Evolutionary conservation across 2,113 vertebrate genomes (phyloP).

Genomic region (Muscicapa adusta): DNA sequence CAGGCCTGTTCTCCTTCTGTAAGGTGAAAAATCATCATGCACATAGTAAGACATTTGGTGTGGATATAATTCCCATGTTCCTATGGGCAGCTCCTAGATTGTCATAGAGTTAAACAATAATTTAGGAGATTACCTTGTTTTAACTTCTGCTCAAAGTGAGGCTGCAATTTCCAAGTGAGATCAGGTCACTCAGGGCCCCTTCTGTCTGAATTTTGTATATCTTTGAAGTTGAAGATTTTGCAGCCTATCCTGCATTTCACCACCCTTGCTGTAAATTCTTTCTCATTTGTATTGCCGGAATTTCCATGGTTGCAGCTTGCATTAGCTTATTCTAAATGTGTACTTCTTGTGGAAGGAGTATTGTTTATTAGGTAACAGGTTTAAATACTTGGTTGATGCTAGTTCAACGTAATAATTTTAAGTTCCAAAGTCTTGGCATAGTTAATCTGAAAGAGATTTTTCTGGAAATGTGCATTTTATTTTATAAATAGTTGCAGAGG

Average conservation of each 20-base stretch:
- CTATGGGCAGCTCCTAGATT: neutral
- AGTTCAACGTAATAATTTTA: neutral
- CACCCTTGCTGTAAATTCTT: neutral
- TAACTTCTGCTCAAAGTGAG: neutral
- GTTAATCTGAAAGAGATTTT: neutral
- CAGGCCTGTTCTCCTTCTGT: neutral
- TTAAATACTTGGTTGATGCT: neutral
- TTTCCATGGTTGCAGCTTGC: neutral
- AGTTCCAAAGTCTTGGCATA: neutral
- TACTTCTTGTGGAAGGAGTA: neutral
- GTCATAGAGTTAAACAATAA: neutral
- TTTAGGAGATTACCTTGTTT: neutral
- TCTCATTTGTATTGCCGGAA: neutral
- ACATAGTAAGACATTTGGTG: neutral
- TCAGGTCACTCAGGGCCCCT: accelerated
- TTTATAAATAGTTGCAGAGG: neutral
- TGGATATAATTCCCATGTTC: neutral
- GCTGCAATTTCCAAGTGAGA: neutral
- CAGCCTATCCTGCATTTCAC: neutral
- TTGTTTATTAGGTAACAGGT: neutral
- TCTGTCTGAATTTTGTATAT: neutral
- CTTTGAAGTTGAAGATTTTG: neutral
- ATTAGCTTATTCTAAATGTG: neutral
- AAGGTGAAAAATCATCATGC: neutral
- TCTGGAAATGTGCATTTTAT: neutral